Percentiles rank a stretch among this genome's conserved stretches.
Evolutionary conservation across 1,140 invertebrate species (phyloP).

Genomic region (Zophobas morio): DNA sequence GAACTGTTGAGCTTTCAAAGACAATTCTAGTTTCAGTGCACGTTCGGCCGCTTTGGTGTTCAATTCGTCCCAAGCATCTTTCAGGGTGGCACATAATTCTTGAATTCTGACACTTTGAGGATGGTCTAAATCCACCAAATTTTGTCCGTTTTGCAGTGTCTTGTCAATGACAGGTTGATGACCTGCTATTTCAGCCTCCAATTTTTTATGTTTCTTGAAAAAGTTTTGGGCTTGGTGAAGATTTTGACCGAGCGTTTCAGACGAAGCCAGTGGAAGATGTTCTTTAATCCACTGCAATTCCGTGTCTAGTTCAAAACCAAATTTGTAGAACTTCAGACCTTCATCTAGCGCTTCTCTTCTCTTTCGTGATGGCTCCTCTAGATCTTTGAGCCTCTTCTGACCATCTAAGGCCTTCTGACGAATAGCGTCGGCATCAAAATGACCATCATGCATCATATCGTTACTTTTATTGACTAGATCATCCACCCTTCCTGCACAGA

Average conservation of each 20-base stretch:
- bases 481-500: constrained; percentile 83
- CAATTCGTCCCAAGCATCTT: constrained; percentile 80
- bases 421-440: constrained; percentile 93
- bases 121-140: constrained; percentile 81
- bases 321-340: constrained; percentile 87
- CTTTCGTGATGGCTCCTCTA: constrained; percentile 75
- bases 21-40: constrained; percentile 85
- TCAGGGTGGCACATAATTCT: constrained; percentile 76
- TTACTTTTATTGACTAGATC: constrained; percentile 85
- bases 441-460: constrained; percentile 92
- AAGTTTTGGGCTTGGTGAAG: constrained; percentile 93
- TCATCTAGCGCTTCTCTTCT: constrained; percentile 89
- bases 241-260: constrained; percentile 83
- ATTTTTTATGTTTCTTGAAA: constrained; percentile 94
- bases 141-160: constrained; percentile 80
- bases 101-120: constrained; percentile 82
- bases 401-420: constrained; percentile 83
- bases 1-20: constrained; percentile 91
- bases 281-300: constrained; percentile 98
- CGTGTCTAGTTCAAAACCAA: constrained; percentile 93
- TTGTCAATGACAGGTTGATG: constrained; percentile 88
- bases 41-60: constrained; percentile 79
- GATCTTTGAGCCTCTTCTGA: constrained; percentile 75
- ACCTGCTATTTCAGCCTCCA: constrained; percentile 88
- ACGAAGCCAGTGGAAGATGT: constrained; percentile 84